These are phyloP conservation scores for Lochmaea crataegi DNA, from an alignment of 2,888 invertebrate genomes.

Conservation along the genomic window DNA sequence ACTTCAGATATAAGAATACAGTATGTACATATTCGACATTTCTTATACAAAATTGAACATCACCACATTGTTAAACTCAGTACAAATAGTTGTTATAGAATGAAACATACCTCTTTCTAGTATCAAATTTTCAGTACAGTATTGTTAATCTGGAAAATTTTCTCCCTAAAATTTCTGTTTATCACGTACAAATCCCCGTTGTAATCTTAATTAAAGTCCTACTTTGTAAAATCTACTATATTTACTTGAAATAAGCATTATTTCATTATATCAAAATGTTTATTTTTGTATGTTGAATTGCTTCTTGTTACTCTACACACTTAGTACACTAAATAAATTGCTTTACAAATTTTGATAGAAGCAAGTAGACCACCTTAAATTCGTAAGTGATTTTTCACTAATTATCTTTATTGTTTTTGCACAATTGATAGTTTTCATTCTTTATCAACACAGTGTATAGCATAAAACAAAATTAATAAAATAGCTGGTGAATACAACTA, in stretches of 20 bases:
- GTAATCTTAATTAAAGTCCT: not conserved
- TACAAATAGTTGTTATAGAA: not conserved
- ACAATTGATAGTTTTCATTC: conserved; percentile 3
- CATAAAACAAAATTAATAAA: not conserved
- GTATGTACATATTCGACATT: conserved; percentile 27
- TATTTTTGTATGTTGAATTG: not conserved
- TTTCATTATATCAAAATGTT: not conserved
- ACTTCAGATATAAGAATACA: conserved; percentile 8
- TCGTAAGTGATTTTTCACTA: not conserved
- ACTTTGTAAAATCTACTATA: not conserved
- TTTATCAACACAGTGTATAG: conserved; percentile 2
- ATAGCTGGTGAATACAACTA: conserved; percentile 4
- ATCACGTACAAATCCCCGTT: not conserved
- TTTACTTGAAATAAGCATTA: not conserved
- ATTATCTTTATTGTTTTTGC: not conserved
- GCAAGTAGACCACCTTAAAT: not conserved
- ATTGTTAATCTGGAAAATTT: not conserved
- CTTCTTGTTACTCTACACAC: not conserved
- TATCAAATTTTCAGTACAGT: not conserved
- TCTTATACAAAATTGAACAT: conserved; percentile 31
- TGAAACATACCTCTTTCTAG: not conserved
- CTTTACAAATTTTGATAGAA: not conserved
- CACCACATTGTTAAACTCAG: conserved; percentile 1
- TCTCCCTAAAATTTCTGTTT: not conserved
- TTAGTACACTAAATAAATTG: not conserved